phyloP scores from a whole-genome alignment of 2,888 invertebrate species.

The Scaptomyza parva region DNA sequence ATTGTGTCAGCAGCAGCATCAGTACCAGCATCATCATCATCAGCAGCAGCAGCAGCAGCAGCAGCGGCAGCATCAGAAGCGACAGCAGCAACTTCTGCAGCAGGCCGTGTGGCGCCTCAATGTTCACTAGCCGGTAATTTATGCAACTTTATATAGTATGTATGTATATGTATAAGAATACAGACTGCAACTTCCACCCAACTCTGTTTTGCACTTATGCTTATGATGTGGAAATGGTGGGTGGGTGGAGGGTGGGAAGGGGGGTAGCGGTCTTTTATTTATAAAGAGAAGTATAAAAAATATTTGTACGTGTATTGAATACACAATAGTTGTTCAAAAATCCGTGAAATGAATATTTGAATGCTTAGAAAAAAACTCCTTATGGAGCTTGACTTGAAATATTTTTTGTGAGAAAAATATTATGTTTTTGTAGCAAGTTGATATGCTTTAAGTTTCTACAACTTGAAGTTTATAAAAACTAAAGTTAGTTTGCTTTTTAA shows the following conservation, averaged over 20 bases:
- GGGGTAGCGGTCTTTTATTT: constrained; percentile 19
- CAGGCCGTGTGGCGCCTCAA: constrained; percentile 64
- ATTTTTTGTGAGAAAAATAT: background rate
- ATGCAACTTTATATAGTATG: constrained; percentile 32
- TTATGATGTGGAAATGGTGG: background rate
- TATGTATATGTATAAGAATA: background rate
- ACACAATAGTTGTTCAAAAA: background rate
- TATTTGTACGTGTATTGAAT: background rate
- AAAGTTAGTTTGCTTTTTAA: too few species aligned
- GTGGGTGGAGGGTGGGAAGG: too few species aligned
- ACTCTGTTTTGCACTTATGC: constrained; percentile 28
- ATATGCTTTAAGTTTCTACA: too few species aligned
- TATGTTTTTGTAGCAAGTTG: background rate
- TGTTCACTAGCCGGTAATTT: constrained; percentile 65
- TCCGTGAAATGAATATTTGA: background rate
- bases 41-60: constrained; percentile 49
- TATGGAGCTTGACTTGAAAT: background rate
- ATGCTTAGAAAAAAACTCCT: background rate
- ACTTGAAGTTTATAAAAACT: too few species aligned
- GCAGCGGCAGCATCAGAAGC: constrained; percentile 55
- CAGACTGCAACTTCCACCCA: constrained; percentile 31
- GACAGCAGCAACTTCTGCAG: constrained; percentile 52
- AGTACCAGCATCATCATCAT: constrained; percentile 44
- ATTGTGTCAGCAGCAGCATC: constrained; percentile 77
- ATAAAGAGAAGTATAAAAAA: background rate